Conservation (phyloP, 2,797 vertebrate species). For the Coregonus sp. region DNA sequence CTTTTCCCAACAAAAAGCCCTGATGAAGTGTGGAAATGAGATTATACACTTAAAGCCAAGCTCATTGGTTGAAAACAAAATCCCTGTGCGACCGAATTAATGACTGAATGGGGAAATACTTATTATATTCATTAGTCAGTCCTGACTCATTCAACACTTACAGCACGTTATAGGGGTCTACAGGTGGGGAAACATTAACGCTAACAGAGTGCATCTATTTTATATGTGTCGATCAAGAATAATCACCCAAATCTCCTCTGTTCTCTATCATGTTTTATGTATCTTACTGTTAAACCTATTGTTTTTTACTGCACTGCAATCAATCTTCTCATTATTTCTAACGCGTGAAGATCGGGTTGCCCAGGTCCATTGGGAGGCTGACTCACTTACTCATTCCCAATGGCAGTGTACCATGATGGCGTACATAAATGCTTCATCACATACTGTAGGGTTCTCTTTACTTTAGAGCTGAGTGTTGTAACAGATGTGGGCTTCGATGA, state of each 20-base stretch:
- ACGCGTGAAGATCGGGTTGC: slow-evolving; percentile 54
- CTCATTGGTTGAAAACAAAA: slow-evolving; percentile 42
- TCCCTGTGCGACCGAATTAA: slow-evolving; percentile 50
- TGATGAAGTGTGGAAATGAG: slow-evolving; percentile 54
- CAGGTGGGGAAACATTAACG: slow-evolving; percentile 51
- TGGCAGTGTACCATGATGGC: slow-evolving; percentile 23
- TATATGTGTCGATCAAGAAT: slow-evolving; percentile 26
- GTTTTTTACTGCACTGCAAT: slow-evolving; percentile 60
- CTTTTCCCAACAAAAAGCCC: slow-evolving; percentile 26
- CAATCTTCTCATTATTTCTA: slow-evolving; percentile 45
- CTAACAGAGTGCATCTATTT: slow-evolving; percentile 1
- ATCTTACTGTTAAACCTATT: slow-evolving; percentile 61
- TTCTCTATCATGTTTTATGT: slow-evolving; percentile 48
- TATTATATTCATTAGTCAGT: slow-evolving; percentile 52
- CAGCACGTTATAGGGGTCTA: slow-evolving; percentile 41
- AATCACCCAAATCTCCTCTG: slow-evolving; percentile 63
- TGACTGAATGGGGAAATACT: slow-evolving; percentile 55
- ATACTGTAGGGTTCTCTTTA: slow-evolving; percentile 61
- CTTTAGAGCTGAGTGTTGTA: slow-evolving; percentile 55
- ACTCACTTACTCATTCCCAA: slow-evolving; percentile 50
- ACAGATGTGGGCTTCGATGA: slow-evolving; percentile 66
- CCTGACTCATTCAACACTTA: slow-evolving; percentile 60
- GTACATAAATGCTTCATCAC: slow-evolving; percentile 70
- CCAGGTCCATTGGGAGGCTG: slow-evolving; percentile 42
- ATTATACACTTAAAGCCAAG: slow-evolving; percentile 50